Evolutionary conservation across 2,888 invertebrate genomes (phyloP), one percentile per base, ranked within the genome.

Genomic region (Drosophila prostipennis): DNA sequence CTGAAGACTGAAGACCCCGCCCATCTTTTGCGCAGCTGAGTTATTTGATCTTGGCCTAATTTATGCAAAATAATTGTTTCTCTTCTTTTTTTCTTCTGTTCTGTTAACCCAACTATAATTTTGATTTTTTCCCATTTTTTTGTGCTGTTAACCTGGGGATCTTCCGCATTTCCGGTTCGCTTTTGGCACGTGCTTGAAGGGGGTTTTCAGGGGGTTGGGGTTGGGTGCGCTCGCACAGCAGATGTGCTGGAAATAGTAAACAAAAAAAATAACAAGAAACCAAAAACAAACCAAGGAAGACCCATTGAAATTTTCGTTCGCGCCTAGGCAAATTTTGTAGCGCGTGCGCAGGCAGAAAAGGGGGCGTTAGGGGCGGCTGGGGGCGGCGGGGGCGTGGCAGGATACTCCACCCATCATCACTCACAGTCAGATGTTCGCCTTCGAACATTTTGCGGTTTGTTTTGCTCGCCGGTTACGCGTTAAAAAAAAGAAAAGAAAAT

Each of bases 401-500:
- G 64, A 57, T 49, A 74, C 52, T 63, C 76, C 51, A 57, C 57
- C 69, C 68, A 53, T 52, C 67, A 75, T 80, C 73, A 67, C 56
- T 75, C 75, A 70, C 72, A 72, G 53, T 63, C 64, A 65, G 64
- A 65, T 64, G 64, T 65, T 63, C 58, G 64, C 63, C 56, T 63
- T 43, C 52, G 55, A 63, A 70, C 64, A 82, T 81, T 81, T 81
- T 77, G 80, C 74, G 81, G 81, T 81, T 81, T 81, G 80, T 81
- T 81, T 81, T 81, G 80, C 79, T 78, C 78, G 73, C 79, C 53
- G 71, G 67, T 72, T 84, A 81, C 84, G 81, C 77, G 79, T 74
- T 73, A 34, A 32, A 57, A 14, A 23, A 37, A 8, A 29, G 2
- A 19, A 19, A 19, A 19, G 19, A 19, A 19, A 42, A 29, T 39